Evolutionary conservation across 2,113 vertebrate genomes (phyloP), one percentile per base, ranked within the genome.

Genomic region (Salminus brasiliensis): DNA sequence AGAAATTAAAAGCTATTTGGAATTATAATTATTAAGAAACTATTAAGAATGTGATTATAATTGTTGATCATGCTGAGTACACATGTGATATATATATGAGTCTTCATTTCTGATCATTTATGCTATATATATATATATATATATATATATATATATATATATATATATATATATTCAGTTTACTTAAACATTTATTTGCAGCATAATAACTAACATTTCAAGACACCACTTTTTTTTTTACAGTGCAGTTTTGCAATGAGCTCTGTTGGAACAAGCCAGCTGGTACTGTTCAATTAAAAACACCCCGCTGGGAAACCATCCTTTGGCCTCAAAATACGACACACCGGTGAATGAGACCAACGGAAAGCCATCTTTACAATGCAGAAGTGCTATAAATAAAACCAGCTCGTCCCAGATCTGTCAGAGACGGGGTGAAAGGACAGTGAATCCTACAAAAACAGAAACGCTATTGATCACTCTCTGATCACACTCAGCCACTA

Each of bases 341-440:
- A 27, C 67, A 76, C 53, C 23, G 30, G 32, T 63, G 32, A 69
- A 78, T 25, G 18, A 70, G 34, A 45, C 55, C 68, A 18, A 75
- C 29, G 52, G 11, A 67, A 71, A 68, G 34, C 21, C 68, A 55
- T 36, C 39, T 52, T 76, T 77, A 73, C 53, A 80, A 77, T 73
- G 49, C 30, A 47, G 69, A 39, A 55, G 62, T 21, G 41, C 62
- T 80, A 84, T 80, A 76, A 80, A 83, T 76, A 91, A 90, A 87
- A 87, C 83, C 80, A 45, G 55, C 47, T 81, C 80, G 89, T 85
- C 87, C 88, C 86, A 91, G 88, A 89, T 87, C 83, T 83, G 90
- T 89, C 90, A 91, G 81, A 39, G 4, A 59, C 7, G 53, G 49
- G 83, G 86, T 85, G 84, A 89, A 85, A 86, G 83, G 86, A 85